Percentiles rank a stretch among this genome's conserved stretches.
Evolutionary conservation across 2,888 invertebrate genomes (phyloP).

Genomic region (Oscheius myriophilus): DNA sequence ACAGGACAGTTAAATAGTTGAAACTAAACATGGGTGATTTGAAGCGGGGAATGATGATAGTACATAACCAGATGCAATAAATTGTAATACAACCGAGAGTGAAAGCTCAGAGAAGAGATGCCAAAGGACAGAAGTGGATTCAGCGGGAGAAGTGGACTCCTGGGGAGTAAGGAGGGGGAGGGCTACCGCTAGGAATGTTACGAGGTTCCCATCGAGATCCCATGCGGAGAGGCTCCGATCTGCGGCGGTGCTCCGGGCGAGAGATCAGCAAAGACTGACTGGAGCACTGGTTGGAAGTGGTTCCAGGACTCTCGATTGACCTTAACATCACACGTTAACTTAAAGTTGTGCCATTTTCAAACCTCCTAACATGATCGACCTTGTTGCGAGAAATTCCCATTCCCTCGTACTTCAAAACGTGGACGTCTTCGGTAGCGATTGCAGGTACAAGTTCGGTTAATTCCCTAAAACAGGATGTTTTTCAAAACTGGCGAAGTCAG

Average conservation of each 20-base stretch:
- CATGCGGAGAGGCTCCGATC: slow-evolving; percentile 25
- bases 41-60: no score
- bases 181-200: slow-evolving; percentile 5
- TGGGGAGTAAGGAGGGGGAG: slow-evolving; percentile 27
- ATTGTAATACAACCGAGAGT: no score
- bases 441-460: slow-evolving; percentile 27
- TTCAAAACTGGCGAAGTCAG: not conserved
- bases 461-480: slow-evolving; percentile 17
- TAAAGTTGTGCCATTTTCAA: not conserved
- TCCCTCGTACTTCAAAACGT: slow-evolving; percentile 25
- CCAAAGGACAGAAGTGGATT: not conserved
- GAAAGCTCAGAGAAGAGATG: not conserved
- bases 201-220: slow-evolving; percentile 26
- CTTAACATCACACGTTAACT: not conserved
- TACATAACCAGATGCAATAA: no score
- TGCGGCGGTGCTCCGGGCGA: slow-evolving; percentile 26
- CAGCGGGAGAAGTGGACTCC: slow-evolving; percentile 21
- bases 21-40: no score
- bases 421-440: slow-evolving; percentile 25
- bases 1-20: no score
- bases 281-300: not conserved
- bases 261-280: slow-evolving; percentile 7
- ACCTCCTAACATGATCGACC: slow-evolving; percentile 27
- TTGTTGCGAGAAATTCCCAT: slow-evolving; percentile 23
- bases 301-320: slow-evolving; percentile 9